These are phyloP conservation scores for Oedothorax gibbosus DNA, from an alignment of 1,140 invertebrate species.

Conservation along the genomic window DNA sequence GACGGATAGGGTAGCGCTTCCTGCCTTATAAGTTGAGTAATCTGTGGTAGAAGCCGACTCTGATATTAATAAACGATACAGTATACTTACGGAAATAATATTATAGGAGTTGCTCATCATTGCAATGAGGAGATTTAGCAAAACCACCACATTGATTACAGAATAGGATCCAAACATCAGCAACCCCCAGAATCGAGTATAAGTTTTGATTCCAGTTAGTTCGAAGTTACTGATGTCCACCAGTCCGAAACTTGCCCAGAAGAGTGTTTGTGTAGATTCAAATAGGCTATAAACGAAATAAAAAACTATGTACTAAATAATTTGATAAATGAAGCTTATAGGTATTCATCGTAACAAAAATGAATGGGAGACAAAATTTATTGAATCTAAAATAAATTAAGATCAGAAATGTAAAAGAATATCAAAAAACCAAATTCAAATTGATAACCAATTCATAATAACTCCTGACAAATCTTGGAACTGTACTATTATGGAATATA, in stretches of 20 bases:
- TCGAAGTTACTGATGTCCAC: slow-evolving; percentile 96
- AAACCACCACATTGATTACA: slow-evolving; percentile 96
- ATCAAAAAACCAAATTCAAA: too few relatives aligned
- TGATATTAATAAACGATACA: not conserved
- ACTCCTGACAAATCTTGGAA: too few relatives aligned
- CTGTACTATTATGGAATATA: too few relatives aligned
- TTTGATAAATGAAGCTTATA: not conserved
- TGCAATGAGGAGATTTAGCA: slow-evolving; percentile 96
- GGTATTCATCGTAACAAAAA: too few relatives aligned
- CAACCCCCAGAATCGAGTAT: slow-evolving; percentile 91
- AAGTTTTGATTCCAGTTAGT: slow-evolving; percentile 89
- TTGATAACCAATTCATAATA: too few relatives aligned
- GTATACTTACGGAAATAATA: slow-evolving; percentile 88
- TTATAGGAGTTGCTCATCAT: slow-evolving; percentile 99
- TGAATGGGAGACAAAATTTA: not conserved
- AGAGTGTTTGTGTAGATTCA: slow-evolving; percentile 95
- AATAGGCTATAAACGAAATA: slow-evolving; percentile 82
- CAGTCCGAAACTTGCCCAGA: slow-evolving; percentile 98
- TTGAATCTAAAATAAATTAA: not conserved
- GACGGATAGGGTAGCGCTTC: too few relatives aligned
- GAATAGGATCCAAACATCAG: slow-evolving; percentile 97
- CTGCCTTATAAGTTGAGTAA: too few relatives aligned
- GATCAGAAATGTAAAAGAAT: too few relatives aligned
- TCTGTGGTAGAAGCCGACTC: not conserved
- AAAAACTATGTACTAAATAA: slow-evolving; percentile 20